Evolutionary conservation across 2,797 vertebrate species (phyloP), one percentile per base, ranked within the genome.

Genomic region (Acanthurus leucopareius): DNA sequence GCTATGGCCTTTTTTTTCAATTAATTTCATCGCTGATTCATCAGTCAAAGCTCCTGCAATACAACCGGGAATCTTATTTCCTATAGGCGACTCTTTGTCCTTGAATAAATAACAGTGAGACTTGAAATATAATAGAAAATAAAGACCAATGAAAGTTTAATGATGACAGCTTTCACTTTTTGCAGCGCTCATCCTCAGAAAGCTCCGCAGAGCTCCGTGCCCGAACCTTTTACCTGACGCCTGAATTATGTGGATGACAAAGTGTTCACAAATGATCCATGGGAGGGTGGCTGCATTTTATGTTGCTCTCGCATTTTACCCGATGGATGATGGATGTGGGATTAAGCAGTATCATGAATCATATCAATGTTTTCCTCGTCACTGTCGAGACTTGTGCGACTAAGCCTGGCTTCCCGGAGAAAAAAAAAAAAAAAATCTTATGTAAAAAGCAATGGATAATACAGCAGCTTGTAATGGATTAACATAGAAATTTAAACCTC

Each of bases 301-400:
- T 81, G 84, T 86, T 81, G 73, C 73, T 77, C 77, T 82, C 19
- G n/a, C 49, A 51, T 84, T 89, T 79, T 87, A 70, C 83, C 59
- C 9, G 44, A 80, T 58, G 83, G 75, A 85, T 89, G 91, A 92
- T 88, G 75, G 88, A 92, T 89, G 86, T 75, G 64, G 77, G 86
- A 91, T 90, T 82, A 88, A 77, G 61, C 77, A 48, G 63, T 60
- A 78, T 86, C 85, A 85, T 91, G 83, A 91, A 90, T 91, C 89
- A 91, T 79, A 87, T 90, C 79, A 77, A n/a, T 77, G 73, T 83
- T 88, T 86, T 79, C 47, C 59, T 65, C 54, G 73, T 80, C 72
- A 80, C 77, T 72, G 80, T 77, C 22, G 47, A 75, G 79, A 80
- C 57, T 64, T 69, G 15, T 74, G 65, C 66, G 58, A 64, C 63